Evolutionary conservation across 2,888 invertebrate genomes (phyloP), one percentile per base, ranked within the genome.

Genomic region (Taenaris catops): DNA sequence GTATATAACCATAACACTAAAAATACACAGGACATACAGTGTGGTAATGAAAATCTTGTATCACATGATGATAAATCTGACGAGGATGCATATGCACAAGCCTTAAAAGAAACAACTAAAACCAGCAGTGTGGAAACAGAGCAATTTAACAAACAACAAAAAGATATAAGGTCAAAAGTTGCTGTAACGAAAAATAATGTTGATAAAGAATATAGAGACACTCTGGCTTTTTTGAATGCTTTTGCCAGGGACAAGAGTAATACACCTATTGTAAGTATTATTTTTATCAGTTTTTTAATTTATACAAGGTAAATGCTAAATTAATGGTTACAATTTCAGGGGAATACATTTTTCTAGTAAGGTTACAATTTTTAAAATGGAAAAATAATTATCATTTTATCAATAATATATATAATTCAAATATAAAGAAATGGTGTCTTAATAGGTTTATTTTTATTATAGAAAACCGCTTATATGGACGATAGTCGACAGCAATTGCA

Each of bases 111-210:
- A 46, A 50, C 54, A 2, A 49, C 60, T 1, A 34, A 37, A 14
- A 40, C 46, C 1, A 34, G 40, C 4, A 38, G 53, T 4, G 24
- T 29, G 2, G 55, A 54, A 23, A 57, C 59, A 10, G 56, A 57
- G 19, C 56, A 64, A 8, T 54, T 59, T 9, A 53, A 58, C 7
- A 72, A 59, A 18, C 69, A 60, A 42, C 38, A 63, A n/a, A 63
- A 67, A 33, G 61, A 71, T 21, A 52, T 62, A 46, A 70, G 75
- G 35, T 70, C 58, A 41, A 81, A 64, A 57, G 57, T 84, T 26
- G 84, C 84, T 4, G 53, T 79, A 50, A 65, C 95, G 44, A 94
- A 93, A 66, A 87, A 97, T 50, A 89, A 94, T 58, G 70, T 84
- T 24, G 83, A 87, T 35, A 83, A 79, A 37, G 87, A 87, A 46